Evolutionary conservation across 2,888 invertebrate genomes (phyloP), one percentile per base, ranked within the genome.

Genomic region (Druceiella hillmani): DNA sequence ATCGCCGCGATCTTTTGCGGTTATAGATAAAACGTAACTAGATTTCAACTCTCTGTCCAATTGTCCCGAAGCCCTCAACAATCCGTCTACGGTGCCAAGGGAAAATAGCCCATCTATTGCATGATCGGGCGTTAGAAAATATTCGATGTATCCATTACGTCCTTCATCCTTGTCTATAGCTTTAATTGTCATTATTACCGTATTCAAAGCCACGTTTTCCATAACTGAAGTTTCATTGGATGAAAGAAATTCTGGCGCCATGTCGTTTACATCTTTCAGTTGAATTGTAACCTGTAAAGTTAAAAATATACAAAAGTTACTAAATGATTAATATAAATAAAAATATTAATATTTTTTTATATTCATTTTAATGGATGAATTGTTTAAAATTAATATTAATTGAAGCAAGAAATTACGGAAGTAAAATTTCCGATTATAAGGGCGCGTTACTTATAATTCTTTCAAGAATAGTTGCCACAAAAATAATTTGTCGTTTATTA

Each of bases 111-210:
- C 73, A 40, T 82, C 81, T 26, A 74, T 62, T 48, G 70, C 72
- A 13, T 78, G 69, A 47, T 81, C 79, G 22, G 87, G 76, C 16
- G 78, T 75, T 57, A 92, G 75, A 43, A 81, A 79, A 59, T 92
- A 93, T 61, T 93, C 92, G 41, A 93, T 86, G 56, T 87, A 87
- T 39, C 91, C 89, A 65, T 93, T 93, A 46, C 88, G 77, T 17
- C 90, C 92, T 66, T 92, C 92, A 61, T 93, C 93, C 55, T 80
- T 82, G 62, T 93, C 93, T 14, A 87, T 62, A 2, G 92, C 92
- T 64, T 91, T 91, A 43, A 93, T 79, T 6, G 87, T 87, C 79
- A 89, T 86, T 15, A 93, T 82, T 25, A 92, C 85, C 2, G 90
- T 88, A 57, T 91, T 91, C 26, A 82, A 61, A 7, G 89, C 83